Evolutionary conservation across 2,797 vertebrate species (phyloP).

Genomic region (Saxicola maurus): DNA sequence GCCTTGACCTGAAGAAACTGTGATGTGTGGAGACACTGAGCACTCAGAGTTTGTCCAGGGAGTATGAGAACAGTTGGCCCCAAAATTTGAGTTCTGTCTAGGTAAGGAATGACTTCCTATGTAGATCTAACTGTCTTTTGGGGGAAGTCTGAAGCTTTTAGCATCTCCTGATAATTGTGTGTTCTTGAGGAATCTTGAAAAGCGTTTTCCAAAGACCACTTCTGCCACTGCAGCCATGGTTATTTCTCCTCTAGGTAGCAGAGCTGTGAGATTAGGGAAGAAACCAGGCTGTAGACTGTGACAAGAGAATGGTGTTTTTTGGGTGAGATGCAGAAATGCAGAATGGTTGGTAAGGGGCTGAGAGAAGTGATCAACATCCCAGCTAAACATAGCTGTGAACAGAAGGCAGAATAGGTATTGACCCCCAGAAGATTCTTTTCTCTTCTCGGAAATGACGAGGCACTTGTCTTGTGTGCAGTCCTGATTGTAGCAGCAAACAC

Average conservation of each 20-base stretch:
- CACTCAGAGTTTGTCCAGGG: neutral
- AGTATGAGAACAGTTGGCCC: neutral
- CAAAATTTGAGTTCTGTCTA: neutral
- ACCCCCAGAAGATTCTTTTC: neutral
- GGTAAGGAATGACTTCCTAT: neutral
- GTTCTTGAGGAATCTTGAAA: neutral
- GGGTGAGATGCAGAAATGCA: neutral
- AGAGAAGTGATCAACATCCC: neutral
- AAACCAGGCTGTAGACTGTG: neutral
- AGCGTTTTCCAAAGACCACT: neutral
- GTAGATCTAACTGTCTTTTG: neutral
- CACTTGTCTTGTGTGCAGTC: neutral
- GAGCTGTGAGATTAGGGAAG: neutral
- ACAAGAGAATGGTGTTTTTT: neutral
- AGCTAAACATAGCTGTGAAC: neutral
- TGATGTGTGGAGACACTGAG: neutral
- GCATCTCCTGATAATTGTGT: neutral
- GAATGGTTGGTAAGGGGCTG: neutral
- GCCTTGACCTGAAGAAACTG: neutral
- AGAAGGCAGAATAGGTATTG: neutral
- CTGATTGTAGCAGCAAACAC: neutral
- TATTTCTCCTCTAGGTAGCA: neutral
- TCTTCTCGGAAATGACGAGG: neutral
- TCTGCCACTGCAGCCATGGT: neutral
- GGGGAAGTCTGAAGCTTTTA: neutral